phyloP scores from a whole-genome alignment of 92 coral and sea anemone genomes.

The Epizoanthus stellaris region DNA sequence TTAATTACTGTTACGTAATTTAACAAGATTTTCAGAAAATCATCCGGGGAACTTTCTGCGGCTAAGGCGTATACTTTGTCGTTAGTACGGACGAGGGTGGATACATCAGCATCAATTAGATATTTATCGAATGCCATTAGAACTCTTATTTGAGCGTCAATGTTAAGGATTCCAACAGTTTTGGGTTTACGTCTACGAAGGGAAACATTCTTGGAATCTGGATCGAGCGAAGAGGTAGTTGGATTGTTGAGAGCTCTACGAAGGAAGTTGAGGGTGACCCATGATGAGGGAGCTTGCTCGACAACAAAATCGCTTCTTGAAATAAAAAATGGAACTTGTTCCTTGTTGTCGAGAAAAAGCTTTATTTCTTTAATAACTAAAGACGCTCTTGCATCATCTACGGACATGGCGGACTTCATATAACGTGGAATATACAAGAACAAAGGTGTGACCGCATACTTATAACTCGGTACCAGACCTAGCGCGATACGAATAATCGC shows the following conservation, averaged over 20 bases:
- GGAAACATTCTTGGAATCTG: too few species aligned
- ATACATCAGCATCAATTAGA: slow-evolving; percentile 19
- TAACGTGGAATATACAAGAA: slow-evolving; percentile 12
- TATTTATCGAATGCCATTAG: slow-evolving; percentile 25
- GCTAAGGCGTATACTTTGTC: slow-evolving; percentile 33
- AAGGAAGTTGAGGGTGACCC: slow-evolving; percentile 39
- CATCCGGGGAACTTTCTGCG: slow-evolving; percentile 11
- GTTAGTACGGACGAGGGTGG: slow-evolving; percentile 12
- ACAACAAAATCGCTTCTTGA: slow-evolving; percentile 2
- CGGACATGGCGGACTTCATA: background rate
- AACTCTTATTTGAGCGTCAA: background rate
- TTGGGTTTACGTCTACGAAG: background rate
- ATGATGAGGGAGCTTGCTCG: slow-evolving; percentile 1
- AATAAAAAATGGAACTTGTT: slow-evolving; percentile 33
- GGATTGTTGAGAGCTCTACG: slow-evolving; percentile 22
- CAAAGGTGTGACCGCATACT: slow-evolving; percentile 1
- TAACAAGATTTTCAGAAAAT: slow-evolving; percentile 3
- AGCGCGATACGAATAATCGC: slow-evolving; percentile 15
- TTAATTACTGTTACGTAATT: slow-evolving; percentile 4
- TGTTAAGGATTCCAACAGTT: slow-evolving; percentile 28
- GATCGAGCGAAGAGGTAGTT: background rate
- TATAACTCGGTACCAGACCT: slow-evolving; percentile 10
- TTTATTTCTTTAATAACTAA: slow-evolving; percentile 1
- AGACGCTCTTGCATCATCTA: slow-evolving; percentile 11
- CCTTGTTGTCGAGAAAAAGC: slow-evolving; percentile 16